phyloP scores from a whole-genome alignment of 2,888 invertebrate genomes.

The Agrotis segetum region DNA sequence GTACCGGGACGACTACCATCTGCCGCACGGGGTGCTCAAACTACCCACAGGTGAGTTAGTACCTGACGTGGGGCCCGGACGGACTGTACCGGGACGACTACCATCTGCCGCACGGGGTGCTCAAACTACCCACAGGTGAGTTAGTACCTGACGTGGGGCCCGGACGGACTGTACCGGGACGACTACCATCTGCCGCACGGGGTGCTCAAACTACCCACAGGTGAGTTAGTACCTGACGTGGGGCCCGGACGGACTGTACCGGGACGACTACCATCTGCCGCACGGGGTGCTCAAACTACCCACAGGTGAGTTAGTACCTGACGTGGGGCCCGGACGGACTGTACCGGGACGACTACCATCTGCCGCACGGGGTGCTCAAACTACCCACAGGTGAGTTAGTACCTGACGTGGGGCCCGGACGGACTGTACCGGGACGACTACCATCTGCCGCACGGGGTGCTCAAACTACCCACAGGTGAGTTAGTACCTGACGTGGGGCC shows the following conservation, averaged over 20 bases:
- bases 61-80: constrained; percentile 90
- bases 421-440: no score
- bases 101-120: constrained; percentile 81
- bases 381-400: no score
- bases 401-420: no score
- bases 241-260: constrained; percentile 84
- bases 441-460: no score
- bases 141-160: constrained; percentile 90
- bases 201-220: constrained; percentile 71
- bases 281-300: constrained; percentile 77
- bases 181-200: constrained; percentile 85
- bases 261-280: constrained; percentile 85
- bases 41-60: constrained; percentile 72
- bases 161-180: constrained; percentile 80
- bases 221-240: constrained; percentile 86
- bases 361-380: no score
- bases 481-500: no score
- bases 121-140: constrained; percentile 68
- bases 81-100: constrained; percentile 83
- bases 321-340: no score
- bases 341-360: no score
- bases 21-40: constrained; percentile 78
- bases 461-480: no score
- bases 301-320: constrained; percentile 4
- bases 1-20: constrained; percentile 85